Evolutionary conservation across 2,888 invertebrate species (phyloP), one percentile per base, ranked within the genome.

Genomic region (Pyrochroa serraticornis): DNA sequence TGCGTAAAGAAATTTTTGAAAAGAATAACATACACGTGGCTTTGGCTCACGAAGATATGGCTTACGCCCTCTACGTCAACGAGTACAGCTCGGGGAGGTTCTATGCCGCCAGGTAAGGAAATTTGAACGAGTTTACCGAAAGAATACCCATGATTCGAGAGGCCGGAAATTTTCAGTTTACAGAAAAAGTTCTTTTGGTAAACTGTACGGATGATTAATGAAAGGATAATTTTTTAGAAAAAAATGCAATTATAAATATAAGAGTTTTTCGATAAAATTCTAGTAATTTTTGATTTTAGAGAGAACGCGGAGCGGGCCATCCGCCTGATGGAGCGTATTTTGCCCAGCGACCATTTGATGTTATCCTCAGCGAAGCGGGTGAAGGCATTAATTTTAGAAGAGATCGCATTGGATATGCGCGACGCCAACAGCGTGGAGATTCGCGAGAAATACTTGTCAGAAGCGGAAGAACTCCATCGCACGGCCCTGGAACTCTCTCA

Each of bases 11-110:
- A 48, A 87, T 94, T 71, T 95, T 93, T 81, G 92, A 92, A 0
- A 88, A 88, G 71, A 85, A 87, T 75, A 95, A 93, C 80, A 86
- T 96, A 62, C 90, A 91, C 77, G 91, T 96, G 66, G 96, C 95
- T 0, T 86, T 92, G 30, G 92, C 92, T 30, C 91, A 93, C 77
- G 95, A 96, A 80, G 95, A 96, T 81, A 82, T 96, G 39, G 94
- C 95, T 0, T 97, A 96, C 80, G 94, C 95, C 42, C 87, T 92
- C 7, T 97, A 96, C 78, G 95, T 95, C 42, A 87, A 91, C 53
- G 95, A 96, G 79, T 96, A 96, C 79, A 93, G 90, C 71, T 89
- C 93, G 0, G 95, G 95, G 0, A 84, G 89, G 66, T 96, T 96
- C 79, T 85, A 85, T 70, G 85, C 87, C 78, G 94, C 95, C 22